Conservation (phyloP, 2,113 vertebrate species). For the Neolamprologus longior region DNA sequence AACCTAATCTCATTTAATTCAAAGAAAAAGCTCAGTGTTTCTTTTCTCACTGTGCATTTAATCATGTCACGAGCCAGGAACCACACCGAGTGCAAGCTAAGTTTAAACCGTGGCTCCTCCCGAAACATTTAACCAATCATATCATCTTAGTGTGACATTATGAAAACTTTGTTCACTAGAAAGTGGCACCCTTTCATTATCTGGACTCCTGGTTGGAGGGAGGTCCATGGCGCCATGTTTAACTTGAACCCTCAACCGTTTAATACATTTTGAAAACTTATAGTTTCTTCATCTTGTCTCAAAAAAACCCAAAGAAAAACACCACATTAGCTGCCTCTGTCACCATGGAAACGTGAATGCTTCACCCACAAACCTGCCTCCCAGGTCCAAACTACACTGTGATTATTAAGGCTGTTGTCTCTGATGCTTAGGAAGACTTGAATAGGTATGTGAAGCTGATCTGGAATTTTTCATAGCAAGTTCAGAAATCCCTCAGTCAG, state of each 20-base stretch:
- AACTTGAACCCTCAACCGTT: not conserved
- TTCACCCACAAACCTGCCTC: not conserved
- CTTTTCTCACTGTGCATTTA: not conserved
- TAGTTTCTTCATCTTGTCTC: not conserved
- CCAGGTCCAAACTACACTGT: not conserved
- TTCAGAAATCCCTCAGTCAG: not conserved
- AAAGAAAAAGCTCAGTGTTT: not conserved
- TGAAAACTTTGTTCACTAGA: not conserved
- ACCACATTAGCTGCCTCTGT: not conserved
- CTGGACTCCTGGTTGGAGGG: not conserved
- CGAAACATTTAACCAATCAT: not conserved
- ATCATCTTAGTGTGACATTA: not conserved
- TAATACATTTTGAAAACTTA: not conserved
- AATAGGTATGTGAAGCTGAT: not conserved
- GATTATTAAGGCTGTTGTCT: not conserved
- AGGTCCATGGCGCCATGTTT: not conserved
- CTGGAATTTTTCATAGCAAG: not conserved
- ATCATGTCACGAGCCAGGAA: not conserved
- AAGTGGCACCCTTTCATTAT: not conserved
- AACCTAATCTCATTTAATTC: not conserved
- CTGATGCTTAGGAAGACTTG: not conserved
- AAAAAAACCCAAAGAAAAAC: accelerated
- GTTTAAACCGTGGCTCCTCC: not conserved
- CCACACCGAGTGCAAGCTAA: not conserved
- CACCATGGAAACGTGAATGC: not conserved